Percentiles rank a stretch among this genome's conserved stretches.
Conservation (phyloP, 2,888 invertebrate genomes). For the Glomeris marginata region DNA sequence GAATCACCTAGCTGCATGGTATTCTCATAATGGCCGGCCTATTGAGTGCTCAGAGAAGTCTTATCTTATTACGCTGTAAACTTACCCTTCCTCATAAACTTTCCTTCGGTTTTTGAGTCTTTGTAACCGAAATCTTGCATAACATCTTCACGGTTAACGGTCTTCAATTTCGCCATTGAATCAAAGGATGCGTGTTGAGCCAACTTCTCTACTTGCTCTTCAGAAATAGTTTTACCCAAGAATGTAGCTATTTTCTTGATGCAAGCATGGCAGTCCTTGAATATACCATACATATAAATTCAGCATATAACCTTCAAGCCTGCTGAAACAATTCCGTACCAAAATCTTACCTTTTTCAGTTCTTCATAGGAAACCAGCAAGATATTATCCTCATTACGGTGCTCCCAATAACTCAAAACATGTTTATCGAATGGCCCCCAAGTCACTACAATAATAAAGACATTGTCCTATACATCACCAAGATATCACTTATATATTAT, state of each 20-base stretch:
- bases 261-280: slow-evolving; percentile 1
- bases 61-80: too few relatives aligned
- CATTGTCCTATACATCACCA: not conserved
- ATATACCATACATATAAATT: too few relatives aligned
- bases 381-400: slow-evolving; percentile 11
- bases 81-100: slow-evolving; percentile 2
- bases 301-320: too few relatives aligned
- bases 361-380: slow-evolving; percentile 12
- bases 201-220: slow-evolving; percentile 2
- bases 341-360: slow-evolving; percentile 10
- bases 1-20: too few relatives aligned
- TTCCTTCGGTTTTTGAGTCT: not conserved
- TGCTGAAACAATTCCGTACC: too few relatives aligned
- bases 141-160: too few relatives aligned
- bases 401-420: slow-evolving; percentile 12
- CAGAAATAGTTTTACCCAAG: slow-evolving; percentile 4
- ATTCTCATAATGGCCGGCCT: too few relatives aligned
- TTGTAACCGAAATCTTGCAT: too few relatives aligned
- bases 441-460: slow-evolving; percentile 2
- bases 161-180: not conserved
- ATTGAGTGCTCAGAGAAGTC: too few relatives aligned
- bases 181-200: slow-evolving; percentile 8
- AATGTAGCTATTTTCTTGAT: slow-evolving; percentile 5
- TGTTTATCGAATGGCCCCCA: slow-evolving; percentile 9
- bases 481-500: not conserved